Evolutionary conservation across 2,113 vertebrate genomes (phyloP).

Genomic region (Myotis lucifugus): DNA sequence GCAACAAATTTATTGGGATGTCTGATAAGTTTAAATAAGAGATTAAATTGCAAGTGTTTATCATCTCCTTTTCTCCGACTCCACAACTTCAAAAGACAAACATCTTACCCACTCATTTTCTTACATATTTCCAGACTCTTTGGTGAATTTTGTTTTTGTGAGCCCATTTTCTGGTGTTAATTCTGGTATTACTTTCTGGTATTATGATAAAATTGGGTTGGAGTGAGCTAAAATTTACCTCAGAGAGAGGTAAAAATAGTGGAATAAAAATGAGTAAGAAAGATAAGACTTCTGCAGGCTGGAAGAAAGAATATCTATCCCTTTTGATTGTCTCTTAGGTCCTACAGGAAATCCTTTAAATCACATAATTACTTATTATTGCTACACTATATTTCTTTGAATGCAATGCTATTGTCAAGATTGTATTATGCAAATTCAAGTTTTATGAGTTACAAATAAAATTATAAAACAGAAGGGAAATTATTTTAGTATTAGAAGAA

Average conservation of each 20-base stretch:
- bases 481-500: not conserved
- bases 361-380: not conserved
- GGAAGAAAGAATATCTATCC: not conserved
- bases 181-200: not conserved
- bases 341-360: slow-evolving; percentile 26
- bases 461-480: slow-evolving; percentile 20
- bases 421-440: not conserved
- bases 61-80: not conserved
- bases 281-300: not conserved
- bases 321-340: not conserved
- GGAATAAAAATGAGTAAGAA: not conserved
- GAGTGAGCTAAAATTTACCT: not conserved
- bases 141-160: not conserved
- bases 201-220: not conserved
- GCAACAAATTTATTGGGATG: not conserved
- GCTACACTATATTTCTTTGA: not conserved
- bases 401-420: slow-evolving; percentile 5
- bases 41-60: not conserved
- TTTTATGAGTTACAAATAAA: slow-evolving; percentile 44
- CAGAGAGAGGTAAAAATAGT: not conserved
- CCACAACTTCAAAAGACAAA: not conserved
- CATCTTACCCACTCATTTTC: not conserved
- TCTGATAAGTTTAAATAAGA: slow-evolving; percentile 22
- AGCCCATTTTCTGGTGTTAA: fast-evolving
- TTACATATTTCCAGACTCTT: not conserved